Base-by-base conservation (phyloP, 2,113 vertebrate genomes). In the Alligator mississippiensis region DNA sequence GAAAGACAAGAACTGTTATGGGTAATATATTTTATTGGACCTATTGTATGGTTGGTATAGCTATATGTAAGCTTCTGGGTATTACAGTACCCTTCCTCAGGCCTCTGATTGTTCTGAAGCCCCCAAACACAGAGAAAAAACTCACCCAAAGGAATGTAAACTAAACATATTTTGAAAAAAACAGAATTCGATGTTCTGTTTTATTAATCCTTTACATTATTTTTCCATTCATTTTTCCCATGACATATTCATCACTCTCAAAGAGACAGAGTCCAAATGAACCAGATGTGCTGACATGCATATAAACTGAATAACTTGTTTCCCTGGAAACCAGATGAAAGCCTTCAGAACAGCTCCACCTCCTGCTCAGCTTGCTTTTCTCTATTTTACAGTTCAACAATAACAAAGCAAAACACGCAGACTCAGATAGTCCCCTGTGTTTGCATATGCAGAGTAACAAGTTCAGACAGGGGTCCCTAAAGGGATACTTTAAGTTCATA, bases 251-350 rank as follows among this genome's bases (percentile, higher is more conserved):
- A 96, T 91, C 87, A 92, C 85, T 89, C 83, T 96, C 89, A 95
- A 97, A 89, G 93, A 88, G 27, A 62, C 18, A 57, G 47, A 34
- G 94, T 95, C 91, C 95, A 96, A 97, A 95, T 96, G 72, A 96
- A 93, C 94, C 92, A 96, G 93, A 97, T 96, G 93, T 97, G 77
- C 88, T 97, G 95, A 96, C 55, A 17, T 72, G 96, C 86, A 93
- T 90, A 97, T 95, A 94, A 94, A 96, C 68, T 85, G 77, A 92
- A 95, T 96, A 97, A 97, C 61, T 55, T 25, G 84, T 97, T 97
- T 97, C 94, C 92, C 34, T 95, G 94, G 95, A 91, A 98, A 97
- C 77, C 62, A 96, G 85, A 96, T 94, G 77, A 94, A 95, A 97
- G 80, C 12, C 78, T 96, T 96, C 90, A 74, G 62, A 90, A 95